These are phyloP conservation scores for Calephelis nemesis DNA, from an alignment of 1,140 invertebrate species.

Conservation along the genomic window DNA sequence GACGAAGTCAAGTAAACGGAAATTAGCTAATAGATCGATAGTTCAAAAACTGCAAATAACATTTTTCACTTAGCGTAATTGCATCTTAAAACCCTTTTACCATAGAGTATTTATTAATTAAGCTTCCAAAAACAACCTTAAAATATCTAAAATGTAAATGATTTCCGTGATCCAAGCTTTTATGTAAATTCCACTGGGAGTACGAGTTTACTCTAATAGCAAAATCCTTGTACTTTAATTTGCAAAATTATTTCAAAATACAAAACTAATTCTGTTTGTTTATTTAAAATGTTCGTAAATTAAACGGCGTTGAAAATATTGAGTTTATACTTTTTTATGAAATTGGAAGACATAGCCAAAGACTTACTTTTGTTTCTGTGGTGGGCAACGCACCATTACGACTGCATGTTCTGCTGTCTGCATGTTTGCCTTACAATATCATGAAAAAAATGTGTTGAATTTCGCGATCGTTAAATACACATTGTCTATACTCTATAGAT, in stretches of 20 bases:
- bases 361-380: too few species aligned
- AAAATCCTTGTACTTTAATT: constrained; percentile 7
- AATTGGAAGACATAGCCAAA: too few species aligned
- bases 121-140: constrained; percentile 10
- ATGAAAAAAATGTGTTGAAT: too few species aligned
- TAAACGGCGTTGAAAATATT: not conserved
- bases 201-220: not conserved
- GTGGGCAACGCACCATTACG: too few species aligned
- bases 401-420: too few species aligned
- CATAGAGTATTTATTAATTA: constrained; percentile 1
- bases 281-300: not conserved
- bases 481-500: too few species aligned
- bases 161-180: constrained; percentile 11
- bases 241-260: not conserved
- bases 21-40: not conserved
- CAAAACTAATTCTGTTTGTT: not conserved
- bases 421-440: too few species aligned
- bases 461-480: too few species aligned
- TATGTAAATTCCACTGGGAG: constrained; percentile 10
- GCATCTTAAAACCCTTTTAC: constrained; percentile 10
- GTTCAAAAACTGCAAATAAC: not conserved
- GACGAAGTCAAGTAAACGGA: not conserved
- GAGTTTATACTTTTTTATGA: too few species aligned
- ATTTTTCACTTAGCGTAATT: not conserved
- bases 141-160: constrained; percentile 5